Evolutionary conservation across 2,113 vertebrate species (phyloP).

Genomic region (Willisornis vidua): DNA sequence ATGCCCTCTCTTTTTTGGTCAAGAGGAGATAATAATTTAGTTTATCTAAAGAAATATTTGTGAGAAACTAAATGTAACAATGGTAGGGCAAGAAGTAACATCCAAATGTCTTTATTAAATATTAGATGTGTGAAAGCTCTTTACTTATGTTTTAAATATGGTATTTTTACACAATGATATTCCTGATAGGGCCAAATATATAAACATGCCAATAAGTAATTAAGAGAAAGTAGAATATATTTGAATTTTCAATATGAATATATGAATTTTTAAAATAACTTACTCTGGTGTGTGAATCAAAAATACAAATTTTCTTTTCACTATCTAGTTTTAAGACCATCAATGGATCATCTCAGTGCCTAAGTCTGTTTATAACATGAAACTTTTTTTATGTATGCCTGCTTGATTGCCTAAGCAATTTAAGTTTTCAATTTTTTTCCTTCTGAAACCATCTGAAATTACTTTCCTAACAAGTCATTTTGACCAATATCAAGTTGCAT

Average conservation of each 20-base stretch:
- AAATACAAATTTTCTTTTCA: background rate
- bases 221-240: background rate
- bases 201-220: background rate
- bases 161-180: background rate
- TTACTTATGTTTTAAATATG: background rate
- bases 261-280: background rate
- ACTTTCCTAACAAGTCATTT: background rate
- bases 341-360: background rate
- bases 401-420: background rate
- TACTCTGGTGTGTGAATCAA: background rate
- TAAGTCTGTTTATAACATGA: background rate
- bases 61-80: background rate
- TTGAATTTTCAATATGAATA: background rate
- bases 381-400: background rate
- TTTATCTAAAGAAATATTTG: background rate
- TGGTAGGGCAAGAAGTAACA: background rate
- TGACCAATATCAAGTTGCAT: background rate
- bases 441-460: background rate
- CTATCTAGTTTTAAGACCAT: background rate
- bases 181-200: background rate
- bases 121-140: background rate
- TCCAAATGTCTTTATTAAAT: background rate
- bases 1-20: background rate
- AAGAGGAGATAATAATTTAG: background rate
- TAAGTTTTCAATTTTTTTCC: background rate